phyloP scores from a whole-genome alignment of 2,797 vertebrate genomes.

The Syncerus caffer region DNA sequence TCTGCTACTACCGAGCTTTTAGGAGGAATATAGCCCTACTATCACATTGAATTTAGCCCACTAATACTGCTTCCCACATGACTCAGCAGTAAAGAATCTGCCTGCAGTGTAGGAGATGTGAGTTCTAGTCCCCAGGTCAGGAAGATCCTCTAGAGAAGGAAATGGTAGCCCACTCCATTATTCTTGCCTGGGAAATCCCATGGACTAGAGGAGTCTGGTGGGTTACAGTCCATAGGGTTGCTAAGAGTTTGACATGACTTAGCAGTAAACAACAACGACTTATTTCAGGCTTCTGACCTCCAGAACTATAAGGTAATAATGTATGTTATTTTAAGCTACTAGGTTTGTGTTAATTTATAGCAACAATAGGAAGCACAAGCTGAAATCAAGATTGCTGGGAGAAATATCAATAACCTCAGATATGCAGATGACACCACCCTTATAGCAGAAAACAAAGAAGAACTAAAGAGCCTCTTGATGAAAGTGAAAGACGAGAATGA shows the following conservation, averaged over 20 bases:
- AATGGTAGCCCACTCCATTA: background rate
- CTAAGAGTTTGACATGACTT: background rate
- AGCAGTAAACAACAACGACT: background rate
- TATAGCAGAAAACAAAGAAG: background rate
- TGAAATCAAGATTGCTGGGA: background rate
- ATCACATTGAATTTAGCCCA: background rate
- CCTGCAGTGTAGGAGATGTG: background rate
- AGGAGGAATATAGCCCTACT: background rate
- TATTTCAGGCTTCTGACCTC: background rate
- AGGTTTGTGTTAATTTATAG: background rate
- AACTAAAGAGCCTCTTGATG: background rate
- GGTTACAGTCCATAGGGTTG: background rate
- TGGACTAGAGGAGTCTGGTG: background rate
- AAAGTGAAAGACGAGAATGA: background rate
- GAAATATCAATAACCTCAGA: background rate
- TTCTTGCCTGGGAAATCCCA: background rate
- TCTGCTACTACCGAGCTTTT: background rate
- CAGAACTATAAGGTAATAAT: background rate
- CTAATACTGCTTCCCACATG: background rate
- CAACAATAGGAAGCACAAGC: background rate
- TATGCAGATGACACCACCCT: background rate
- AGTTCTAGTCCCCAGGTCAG: background rate
- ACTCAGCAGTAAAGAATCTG: background rate
- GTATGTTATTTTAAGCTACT: background rate
- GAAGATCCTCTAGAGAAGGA: background rate